These are phyloP conservation scores for Drosophila paranaensis DNA, from an alignment of 2,888 invertebrate genomes.

Conservation along the genomic window DNA sequence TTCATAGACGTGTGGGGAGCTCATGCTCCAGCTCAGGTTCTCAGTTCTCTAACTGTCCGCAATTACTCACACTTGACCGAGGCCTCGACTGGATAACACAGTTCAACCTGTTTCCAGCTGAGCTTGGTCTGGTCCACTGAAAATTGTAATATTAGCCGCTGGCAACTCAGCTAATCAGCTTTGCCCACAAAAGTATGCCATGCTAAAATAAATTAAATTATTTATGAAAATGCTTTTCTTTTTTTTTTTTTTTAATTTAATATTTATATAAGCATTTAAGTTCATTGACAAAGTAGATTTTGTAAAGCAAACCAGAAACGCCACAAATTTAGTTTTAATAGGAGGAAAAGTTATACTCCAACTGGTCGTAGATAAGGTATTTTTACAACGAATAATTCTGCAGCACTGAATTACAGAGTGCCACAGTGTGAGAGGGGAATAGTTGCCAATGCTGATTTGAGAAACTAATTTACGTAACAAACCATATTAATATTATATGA, in stretches of 20 bases:
- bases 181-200: slow-evolving; percentile 14
- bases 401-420: too few relatives aligned
- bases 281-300: background rate
- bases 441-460: too few relatives aligned
- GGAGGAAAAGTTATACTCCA: background rate
- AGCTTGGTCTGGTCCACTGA: slow-evolving; percentile 40
- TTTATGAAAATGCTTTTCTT: background rate
- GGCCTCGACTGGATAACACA: slow-evolving; percentile 41
- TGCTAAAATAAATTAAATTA: background rate
- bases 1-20: slow-evolving; percentile 43
- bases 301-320: background rate
- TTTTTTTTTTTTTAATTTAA: background rate
- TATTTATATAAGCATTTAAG: background rate
- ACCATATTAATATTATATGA: too few relatives aligned
- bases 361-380: too few relatives aligned
- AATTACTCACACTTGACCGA: slow-evolving; percentile 74
- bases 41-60: slow-evolving; percentile 61
- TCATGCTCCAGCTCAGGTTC: slow-evolving; percentile 42
- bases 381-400: too few relatives aligned
- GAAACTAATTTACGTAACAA: too few relatives aligned
- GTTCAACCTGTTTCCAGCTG: background rate
- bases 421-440: too few relatives aligned
- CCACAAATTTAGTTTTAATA: background rate
- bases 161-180: slow-evolving; percentile 26
- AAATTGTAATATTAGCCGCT: slow-evolving; percentile 55